These are phyloP conservation scores for Prietella phreatophila DNA, from an alignment of 2,113 vertebrate species.

Conservation along the genomic window DNA sequence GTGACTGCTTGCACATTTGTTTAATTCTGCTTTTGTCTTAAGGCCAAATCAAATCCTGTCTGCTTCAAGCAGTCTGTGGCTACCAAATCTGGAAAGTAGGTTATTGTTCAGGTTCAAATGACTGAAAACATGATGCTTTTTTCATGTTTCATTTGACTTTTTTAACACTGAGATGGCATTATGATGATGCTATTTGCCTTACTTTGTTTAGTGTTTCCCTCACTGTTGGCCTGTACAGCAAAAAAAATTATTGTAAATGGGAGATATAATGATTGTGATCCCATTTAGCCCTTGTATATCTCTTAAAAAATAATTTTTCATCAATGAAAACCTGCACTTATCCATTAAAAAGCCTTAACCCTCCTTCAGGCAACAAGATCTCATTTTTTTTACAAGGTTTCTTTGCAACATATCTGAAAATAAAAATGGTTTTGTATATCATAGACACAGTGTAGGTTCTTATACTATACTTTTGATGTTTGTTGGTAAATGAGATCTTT, in stretches of 20 bases:
- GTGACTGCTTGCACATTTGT: conserved; percentile 58
- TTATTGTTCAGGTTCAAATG: neutral
- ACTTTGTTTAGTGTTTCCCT: neutral
- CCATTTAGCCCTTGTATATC: neutral
- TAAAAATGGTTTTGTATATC: neutral
- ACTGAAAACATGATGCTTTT: neutral
- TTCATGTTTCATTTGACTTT: neutral
- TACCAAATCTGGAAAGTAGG: neutral
- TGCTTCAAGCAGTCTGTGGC: neutral
- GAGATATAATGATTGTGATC: neutral
- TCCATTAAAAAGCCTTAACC: too few species aligned
- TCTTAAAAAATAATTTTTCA: too few species aligned
- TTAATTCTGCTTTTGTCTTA: conserved; percentile 56
- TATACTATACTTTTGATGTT: neutral
- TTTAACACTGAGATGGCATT: neutral
- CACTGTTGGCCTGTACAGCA: neutral
- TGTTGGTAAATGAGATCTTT: too few species aligned
- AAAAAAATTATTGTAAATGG: neutral
- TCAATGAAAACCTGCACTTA: too few species aligned
- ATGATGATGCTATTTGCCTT: neutral
- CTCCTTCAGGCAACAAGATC: too few species aligned
- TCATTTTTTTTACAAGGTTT: neutral
- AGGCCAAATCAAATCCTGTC: neutral
- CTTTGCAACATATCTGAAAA: neutral
- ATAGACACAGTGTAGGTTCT: neutral